Evolutionary conservation across 1,140 invertebrate genomes (phyloP).

Genomic region (Eupristina koningsbergeri): DNA sequence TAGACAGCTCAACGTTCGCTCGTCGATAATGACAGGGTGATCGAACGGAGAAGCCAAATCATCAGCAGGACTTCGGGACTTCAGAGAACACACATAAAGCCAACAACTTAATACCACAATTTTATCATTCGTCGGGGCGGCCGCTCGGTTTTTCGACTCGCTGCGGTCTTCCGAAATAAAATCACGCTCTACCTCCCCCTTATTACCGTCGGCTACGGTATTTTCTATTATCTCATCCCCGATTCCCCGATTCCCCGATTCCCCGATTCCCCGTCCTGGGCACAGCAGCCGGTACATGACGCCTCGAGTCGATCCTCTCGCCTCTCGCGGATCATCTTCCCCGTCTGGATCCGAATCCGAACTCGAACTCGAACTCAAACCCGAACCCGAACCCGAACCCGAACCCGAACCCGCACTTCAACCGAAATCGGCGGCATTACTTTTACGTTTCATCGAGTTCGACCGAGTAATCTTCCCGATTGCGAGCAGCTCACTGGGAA

Average conservation of each 20-base stretch:
- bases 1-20: background rate
- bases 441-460: background rate
- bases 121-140: slow-evolving; percentile 70
- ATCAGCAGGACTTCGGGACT: slow-evolving; percentile 63
- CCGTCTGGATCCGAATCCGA: no score
- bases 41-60: slow-evolving; percentile 54
- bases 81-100: slow-evolving; percentile 74
- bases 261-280: slow-evolving; percentile 13
- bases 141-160: slow-evolving; percentile 54
- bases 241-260: slow-evolving; percentile 7
- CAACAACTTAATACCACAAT: slow-evolving; percentile 74
- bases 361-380: no score
- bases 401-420: no score
- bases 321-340: slow-evolving; percentile 53
- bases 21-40: slow-evolving; percentile 69
- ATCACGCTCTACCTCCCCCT: slow-evolving; percentile 65
- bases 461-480: background rate
- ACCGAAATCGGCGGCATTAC: slow-evolving; percentile 31
- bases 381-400: no score
- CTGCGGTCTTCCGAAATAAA: slow-evolving; percentile 71
- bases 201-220: slow-evolving; percentile 56
- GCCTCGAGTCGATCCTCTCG: slow-evolving; percentile 15
- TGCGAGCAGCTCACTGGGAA: background rate
- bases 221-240: slow-evolving; percentile 37
- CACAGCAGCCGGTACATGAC: background rate